Evolutionary conservation across 1,140 invertebrate genomes (phyloP), one percentile per base, ranked within the genome.

Genomic region (Trichomalopsis sarcophagae): DNA sequence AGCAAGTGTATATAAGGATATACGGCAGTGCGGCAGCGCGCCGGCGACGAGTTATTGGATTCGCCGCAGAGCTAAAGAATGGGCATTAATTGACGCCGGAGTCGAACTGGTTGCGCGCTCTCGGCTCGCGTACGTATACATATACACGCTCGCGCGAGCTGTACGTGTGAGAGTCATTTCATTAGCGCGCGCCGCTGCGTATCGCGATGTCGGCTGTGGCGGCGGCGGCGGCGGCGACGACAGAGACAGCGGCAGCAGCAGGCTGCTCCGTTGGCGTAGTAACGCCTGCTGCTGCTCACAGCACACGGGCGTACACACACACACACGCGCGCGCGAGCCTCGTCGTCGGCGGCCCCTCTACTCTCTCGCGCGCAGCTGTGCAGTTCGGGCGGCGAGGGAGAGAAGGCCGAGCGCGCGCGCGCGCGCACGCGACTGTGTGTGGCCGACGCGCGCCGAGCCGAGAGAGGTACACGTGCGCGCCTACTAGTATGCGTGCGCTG

Each of bases 201-300:
- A 44, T 75, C 74, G 74, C 30, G 74, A 75, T 69, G 68, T 30
- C 68, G 68, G 30, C 68, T 6, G 80, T 81, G 74, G 86, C 80
- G 82, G 62, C 78, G 79, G 86, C 82, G 82, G 62, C 78, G 79
- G 81, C 85, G 74, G 84, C 86, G 40, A 55, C 87, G 84, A 13
- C 71, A 21, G 27, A 10, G 47, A 17, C 71, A 7, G 30, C 71
- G 4, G 71, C 30, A n/a, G 73, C 73, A 7, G 7, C 5, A 36
- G 55, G 73, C 73, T 44, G 73, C 73, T 75, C 73, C 30, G 73
- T 44, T 75, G 68, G 68, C 68, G 68, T 75, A 36, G 73, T 44
- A 36, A 75, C 73, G 33, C 33, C 73, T 44, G 73, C 73, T 44
- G 30, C 73, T 17, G 33, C 33, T 36, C 33, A 36, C 33, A 33